Conservation (phyloP, 1,140 invertebrate species). For the Macrocentrus cingulum region DNA sequence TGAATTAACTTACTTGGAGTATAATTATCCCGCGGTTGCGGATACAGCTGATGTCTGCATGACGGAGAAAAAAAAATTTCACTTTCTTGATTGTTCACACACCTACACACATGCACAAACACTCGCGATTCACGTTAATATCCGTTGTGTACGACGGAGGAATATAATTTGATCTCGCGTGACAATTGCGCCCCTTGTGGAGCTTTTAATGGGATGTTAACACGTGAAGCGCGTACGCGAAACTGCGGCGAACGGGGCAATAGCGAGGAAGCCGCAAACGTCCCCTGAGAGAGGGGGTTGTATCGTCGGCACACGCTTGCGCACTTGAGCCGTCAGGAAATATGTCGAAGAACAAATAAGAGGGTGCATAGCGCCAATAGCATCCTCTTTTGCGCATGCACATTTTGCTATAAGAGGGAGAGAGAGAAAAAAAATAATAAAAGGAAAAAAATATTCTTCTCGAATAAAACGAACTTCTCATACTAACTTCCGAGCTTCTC, state of each 20-base stretch:
- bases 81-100: too few relatives aligned
- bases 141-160: too few relatives aligned
- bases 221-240: slow-evolving; percentile 8
- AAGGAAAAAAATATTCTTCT: too few relatives aligned
- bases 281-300: background rate
- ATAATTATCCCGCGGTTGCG: too few relatives aligned
- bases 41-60: too few relatives aligned
- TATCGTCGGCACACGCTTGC: background rate
- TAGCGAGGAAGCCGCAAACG: background rate
- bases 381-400: background rate
- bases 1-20: too few relatives aligned
- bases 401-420: background rate
- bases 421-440: too few relatives aligned
- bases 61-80: too few relatives aligned
- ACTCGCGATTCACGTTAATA: background rate
- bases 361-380: background rate
- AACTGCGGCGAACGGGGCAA: slow-evolving; percentile 8
- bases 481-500: too few relatives aligned
- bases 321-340: background rate
- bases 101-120: background rate
- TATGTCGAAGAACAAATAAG: background rate
- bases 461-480: too few relatives aligned
- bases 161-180: slow-evolving; percentile 6
- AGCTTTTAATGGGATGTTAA: slow-evolving; percentile 2
- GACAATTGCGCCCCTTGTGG: background rate